phyloP scores from a whole-genome alignment of 2,888 invertebrate genomes.

The Plebejus melissa region DNA sequence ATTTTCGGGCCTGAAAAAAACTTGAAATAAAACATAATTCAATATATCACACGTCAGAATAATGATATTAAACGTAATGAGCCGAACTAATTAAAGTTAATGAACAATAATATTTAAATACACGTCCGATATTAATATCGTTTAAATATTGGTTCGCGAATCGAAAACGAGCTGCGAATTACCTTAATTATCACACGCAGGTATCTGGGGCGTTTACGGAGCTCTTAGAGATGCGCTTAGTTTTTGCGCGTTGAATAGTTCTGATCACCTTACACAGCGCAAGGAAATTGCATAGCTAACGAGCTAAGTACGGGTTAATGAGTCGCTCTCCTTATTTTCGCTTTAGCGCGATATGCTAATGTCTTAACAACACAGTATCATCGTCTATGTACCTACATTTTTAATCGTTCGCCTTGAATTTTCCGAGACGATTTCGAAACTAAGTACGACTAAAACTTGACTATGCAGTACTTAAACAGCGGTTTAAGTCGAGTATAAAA shows the following conservation, averaged over 20 bases:
- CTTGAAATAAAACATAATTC: background rate
- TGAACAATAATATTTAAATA: conserved; percentile 17
- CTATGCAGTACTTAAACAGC: background rate
- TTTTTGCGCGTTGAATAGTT: conserved; percentile 38
- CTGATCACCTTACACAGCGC: conserved; percentile 40
- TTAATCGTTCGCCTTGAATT: background rate
- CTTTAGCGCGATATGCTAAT: conserved; percentile 34
- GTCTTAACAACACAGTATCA: conserved; percentile 29
- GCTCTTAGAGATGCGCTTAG: conserved; percentile 29
- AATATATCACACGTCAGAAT: background rate
- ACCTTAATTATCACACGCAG: conserved; percentile 2
- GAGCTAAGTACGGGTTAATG: conserved; percentile 42
- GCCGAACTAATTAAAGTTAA: conserved; percentile 7
- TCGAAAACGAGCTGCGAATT: background rate
- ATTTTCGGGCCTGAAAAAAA: too few relatives aligned
- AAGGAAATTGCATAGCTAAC: conserved; percentile 42
- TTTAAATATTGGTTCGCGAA: conserved; percentile 12
- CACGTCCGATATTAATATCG: conserved; percentile 49
- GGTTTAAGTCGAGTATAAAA: too few relatives aligned
- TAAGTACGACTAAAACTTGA: background rate
- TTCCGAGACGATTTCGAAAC: background rate
- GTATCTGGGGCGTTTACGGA: background rate
- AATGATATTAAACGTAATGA: conserved; percentile 4
- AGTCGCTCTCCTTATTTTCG: conserved; percentile 39
- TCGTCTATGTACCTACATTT: conserved; percentile 14